Percentiles rank a stretch among this genome's conserved stretches.
Conservation (phyloP, 1,140 invertebrate species). For the Phortica variegata region DNA sequence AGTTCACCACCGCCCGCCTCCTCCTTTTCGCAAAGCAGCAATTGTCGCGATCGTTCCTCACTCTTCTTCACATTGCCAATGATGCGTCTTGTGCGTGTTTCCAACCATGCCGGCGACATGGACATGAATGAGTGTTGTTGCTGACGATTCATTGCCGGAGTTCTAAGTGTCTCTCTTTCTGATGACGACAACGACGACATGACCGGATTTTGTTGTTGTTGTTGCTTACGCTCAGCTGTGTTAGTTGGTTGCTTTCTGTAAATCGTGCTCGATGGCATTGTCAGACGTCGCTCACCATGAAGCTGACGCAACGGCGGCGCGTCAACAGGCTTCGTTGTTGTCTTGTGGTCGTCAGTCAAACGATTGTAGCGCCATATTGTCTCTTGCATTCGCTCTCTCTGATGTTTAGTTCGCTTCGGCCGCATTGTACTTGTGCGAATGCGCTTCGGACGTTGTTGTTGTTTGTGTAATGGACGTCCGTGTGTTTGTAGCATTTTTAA, state of each 20-base stretch:
- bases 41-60: slow-evolving; percentile 20
- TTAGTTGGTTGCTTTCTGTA: too few relatives aligned
- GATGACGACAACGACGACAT: too few relatives aligned
- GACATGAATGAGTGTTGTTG: background rate
- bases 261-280: too few relatives aligned
- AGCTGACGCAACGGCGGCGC: too few relatives aligned
- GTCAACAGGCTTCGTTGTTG: background rate
- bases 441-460: background rate
- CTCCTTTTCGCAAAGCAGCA: slow-evolving; percentile 19
- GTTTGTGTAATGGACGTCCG: background rate
- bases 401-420: background rate
- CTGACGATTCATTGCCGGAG: background rate
- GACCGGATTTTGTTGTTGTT: too few relatives aligned
- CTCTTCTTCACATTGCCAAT: slow-evolving; percentile 22
- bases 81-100: slow-evolving; percentile 16
- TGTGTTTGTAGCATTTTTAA: slow-evolving; percentile 1
- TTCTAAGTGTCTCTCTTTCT: background rate
- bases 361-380: background rate
- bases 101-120: slow-evolving; percentile 6
- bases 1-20: slow-evolving; percentile 16
- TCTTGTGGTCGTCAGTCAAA: background rate
- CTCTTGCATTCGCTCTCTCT: too few relatives aligned
- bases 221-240: too few relatives aligned
- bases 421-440: background rate
- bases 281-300: too few relatives aligned